Conservation (phyloP, 2,113 vertebrate genomes). For the Ammospiza caudacuta region DNA sequence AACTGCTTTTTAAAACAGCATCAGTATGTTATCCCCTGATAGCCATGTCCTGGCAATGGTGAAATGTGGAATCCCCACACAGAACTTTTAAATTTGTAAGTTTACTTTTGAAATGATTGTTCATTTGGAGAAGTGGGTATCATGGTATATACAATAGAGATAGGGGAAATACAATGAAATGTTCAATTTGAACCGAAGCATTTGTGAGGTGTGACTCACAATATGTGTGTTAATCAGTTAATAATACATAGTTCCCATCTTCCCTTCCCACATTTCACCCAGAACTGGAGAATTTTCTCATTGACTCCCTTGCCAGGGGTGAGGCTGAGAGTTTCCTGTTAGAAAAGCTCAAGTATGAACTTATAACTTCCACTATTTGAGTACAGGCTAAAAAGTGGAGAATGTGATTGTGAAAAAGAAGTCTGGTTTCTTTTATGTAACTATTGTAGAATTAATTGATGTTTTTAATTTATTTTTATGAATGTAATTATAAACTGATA, state of each 20-base stretch:
- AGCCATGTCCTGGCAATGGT: background rate
- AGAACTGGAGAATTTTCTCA: background rate
- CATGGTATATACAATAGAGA: background rate
- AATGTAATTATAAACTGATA: background rate
- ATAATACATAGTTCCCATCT: background rate
- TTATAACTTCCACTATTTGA: background rate
- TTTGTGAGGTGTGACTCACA: background rate
- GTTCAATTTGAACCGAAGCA: background rate
- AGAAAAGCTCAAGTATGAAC: background rate
- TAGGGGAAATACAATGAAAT: background rate
- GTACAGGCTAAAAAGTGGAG: background rate
- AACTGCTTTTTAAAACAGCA: background rate
- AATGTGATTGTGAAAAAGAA: background rate
- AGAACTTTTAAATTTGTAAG: background rate
- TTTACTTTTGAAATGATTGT: background rate
- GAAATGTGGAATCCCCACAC: background rate
- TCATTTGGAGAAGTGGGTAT: background rate
- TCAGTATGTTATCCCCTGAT: background rate
- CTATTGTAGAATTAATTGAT: conserved; percentile 3
- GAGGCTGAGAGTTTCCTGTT: background rate
- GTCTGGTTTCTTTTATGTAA: background rate
- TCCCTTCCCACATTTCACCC: background rate
- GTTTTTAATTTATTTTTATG: conserved; percentile 22
- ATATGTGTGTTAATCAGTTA: background rate
- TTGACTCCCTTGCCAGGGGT: background rate